These are phyloP conservation scores for Nowickia ferox DNA, from an alignment of 2,888 invertebrate genomes.

Conservation along the genomic window DNA sequence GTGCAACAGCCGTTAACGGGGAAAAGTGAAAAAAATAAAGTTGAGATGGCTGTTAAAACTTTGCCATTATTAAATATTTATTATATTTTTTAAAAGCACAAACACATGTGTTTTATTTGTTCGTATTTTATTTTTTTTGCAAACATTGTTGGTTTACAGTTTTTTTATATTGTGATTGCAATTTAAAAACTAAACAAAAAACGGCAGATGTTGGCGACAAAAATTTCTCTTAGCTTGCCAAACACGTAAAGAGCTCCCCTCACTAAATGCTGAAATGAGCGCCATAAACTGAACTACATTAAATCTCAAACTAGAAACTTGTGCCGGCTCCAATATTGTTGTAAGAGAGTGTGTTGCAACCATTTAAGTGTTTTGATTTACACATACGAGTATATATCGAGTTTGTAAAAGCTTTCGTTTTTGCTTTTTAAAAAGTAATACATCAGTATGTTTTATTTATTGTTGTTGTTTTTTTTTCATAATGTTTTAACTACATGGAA, in stretches of 20 bases:
- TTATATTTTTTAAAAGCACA: slow-evolving; percentile 62
- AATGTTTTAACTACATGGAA: neutral
- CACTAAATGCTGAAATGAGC: neutral
- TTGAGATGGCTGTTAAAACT: slow-evolving; percentile 34
- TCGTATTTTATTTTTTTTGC: slow-evolving; percentile 19
- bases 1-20: neutral
- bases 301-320: no score
- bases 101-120: slow-evolving; percentile 52
- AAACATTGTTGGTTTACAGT: slow-evolving; percentile 9
- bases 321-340: no score
- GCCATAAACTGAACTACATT: no score
- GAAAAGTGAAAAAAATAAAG: neutral
- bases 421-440: slow-evolving; percentile 2
- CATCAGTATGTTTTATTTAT: slow-evolving; percentile 11
- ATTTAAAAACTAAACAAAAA: slow-evolving; percentile 14
- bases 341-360: slow-evolving; percentile 38
- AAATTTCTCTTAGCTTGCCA: slow-evolving; percentile 52
- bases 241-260: slow-evolving; percentile 22
- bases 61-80: slow-evolving; percentile 66
- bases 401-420: slow-evolving; percentile 1
- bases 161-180: neutral
- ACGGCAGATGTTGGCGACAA: slow-evolving; percentile 57
- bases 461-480: neutral
- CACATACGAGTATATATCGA: neutral
- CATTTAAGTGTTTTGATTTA: slow-evolving; percentile 67